A percentile compares a stretch with the other conserved stretches of the same genome.
Evolutionary conservation across 2,113 vertebrate genomes (phyloP).

Genomic region (Vulpes lagopus): DNA sequence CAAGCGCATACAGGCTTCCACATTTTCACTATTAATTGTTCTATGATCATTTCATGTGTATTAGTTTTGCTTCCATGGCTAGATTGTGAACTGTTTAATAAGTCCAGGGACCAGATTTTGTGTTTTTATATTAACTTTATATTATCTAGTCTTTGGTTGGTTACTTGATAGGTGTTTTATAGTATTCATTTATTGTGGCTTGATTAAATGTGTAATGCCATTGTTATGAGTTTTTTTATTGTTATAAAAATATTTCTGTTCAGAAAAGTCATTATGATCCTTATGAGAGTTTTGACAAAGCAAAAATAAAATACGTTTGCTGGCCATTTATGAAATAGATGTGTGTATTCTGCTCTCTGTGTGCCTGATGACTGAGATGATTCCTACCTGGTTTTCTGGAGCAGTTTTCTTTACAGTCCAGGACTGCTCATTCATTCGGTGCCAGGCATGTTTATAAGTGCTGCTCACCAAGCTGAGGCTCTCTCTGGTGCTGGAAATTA

Average conservation of each 20-base stretch:
- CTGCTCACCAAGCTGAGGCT: neutral
- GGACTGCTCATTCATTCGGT: neutral
- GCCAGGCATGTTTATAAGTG: neutral
- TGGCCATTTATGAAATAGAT: neutral
- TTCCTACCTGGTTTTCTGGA: neutral
- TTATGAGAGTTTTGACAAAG: neutral
- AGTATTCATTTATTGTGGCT: neutral
- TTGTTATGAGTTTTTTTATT: neutral
- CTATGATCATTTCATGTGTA: conserved; percentile 7
- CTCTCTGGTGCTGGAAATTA: neutral
- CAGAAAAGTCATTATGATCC: neutral
- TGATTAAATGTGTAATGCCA: neutral
- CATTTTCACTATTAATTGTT: neutral
- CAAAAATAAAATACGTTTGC: neutral
- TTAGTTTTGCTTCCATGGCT: neutral
- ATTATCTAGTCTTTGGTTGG: neutral
- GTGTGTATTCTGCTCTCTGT: neutral
- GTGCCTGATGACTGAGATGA: neutral
- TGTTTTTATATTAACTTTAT: conserved; percentile 35
- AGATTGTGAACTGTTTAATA: neutral
- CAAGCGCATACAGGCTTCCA: neutral
- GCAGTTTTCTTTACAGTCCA: neutral
- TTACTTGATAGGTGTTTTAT: conserved; percentile 27
- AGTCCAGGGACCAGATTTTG: neutral
- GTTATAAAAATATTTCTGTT: neutral